Base-by-base conservation (phyloP, 2,797 vertebrate species). In the Masticophis lateralis region DNA sequence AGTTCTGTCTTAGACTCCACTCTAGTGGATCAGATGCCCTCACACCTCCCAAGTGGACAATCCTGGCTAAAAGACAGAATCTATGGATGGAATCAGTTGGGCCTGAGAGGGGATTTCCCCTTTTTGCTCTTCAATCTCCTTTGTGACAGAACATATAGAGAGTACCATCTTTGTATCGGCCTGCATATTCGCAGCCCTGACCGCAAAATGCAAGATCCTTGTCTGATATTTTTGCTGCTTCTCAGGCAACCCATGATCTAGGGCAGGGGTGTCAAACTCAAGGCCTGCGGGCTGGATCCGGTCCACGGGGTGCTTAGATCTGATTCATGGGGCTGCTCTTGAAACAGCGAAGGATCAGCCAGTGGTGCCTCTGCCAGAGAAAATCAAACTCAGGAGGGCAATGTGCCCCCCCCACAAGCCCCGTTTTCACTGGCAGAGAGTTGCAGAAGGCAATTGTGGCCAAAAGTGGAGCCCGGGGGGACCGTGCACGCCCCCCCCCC, bases 351-450 rank as follows among this genome's bases (percentile, higher is more conserved):
- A 63, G 25, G 25, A 63, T 3, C 3, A 3, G 22, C 25, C 60
- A 0, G 0, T 1, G 0, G 60, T 63, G 60, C 60, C 60, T 28
- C 10, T 63, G 9, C 60, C 59, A 60, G 59, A 1, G 5, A 60
- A 60, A 60, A 60, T 53, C 9, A 2, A 2, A 53, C 51, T 53
- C 51, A 3, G 51, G 51, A 53, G 51, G 51, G 51, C 51, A 53
- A 53, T 53, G 9, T 1, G 9, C 51, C 1, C 51, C 1, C 1
- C 22, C 22, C 8, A 2, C 8, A 25, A 1, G 59, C 25, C 22
- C 22, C 2, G 0, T 9, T 60, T 60, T 60, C 3, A 4, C 55
- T 56, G 55, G 2, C 59, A 60, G 16, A 60, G 51, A 8, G 51
- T 51, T 51, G 6, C 47, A 51, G 7, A 51, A 51, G 7, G 47